Base-by-base conservation (phyloP, 2,797 vertebrate genomes). In the Stomatorhinus walkeri region DNA sequence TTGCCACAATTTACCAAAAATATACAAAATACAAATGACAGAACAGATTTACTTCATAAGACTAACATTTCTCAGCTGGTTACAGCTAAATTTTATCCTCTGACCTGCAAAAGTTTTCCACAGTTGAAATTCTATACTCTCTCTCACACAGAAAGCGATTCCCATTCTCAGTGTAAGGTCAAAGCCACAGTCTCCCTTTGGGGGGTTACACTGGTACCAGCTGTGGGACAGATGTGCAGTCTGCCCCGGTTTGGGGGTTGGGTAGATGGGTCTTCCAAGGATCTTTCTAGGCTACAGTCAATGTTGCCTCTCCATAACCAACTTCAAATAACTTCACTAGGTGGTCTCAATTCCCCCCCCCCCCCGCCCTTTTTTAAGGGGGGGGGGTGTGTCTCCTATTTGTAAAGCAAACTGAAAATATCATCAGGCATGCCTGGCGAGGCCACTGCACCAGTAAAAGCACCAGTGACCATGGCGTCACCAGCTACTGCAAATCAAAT, bases 161-260 rank as follows among this genome's bases (percentile, higher is more conserved):
- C 32, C 64, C n/a, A 51, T 48, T 88, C 22, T 40, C 85, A 87
- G 24, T 40, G 32, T n/a, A 56, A 87, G 52, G 51, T 59, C 85
- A 89, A 19, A 51, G 68, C 56, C 2, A 9, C n/a, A 43, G 85
- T 56, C 48, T 54, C 16, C 28, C 12, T 54, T 32, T 52, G 46
- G 48, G 68, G 52, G 22, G 22, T 46, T 40, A 43, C 43, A 28
- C 87, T 89, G 43, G 40, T 83, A 88, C 54, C 76, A n/a, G 87
- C 88, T 89, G 88, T 49, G 87, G 86, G 81, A 89, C 88, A 91
- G 88, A 90, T 90, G 90, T 89, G 86, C 86, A 49, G 22, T 28
- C 14, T 5, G 5, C 72, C 52, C 89, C 16, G n/a, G 84, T 28
- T 10, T 85, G 46, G 83, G 88, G 81, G 87, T 24, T n/a, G 36